Evolutionary conservation across 1,140 invertebrate species (phyloP), one percentile per base, ranked within the genome.

Genomic region (Brachionus asplanchnoidis): DNA sequence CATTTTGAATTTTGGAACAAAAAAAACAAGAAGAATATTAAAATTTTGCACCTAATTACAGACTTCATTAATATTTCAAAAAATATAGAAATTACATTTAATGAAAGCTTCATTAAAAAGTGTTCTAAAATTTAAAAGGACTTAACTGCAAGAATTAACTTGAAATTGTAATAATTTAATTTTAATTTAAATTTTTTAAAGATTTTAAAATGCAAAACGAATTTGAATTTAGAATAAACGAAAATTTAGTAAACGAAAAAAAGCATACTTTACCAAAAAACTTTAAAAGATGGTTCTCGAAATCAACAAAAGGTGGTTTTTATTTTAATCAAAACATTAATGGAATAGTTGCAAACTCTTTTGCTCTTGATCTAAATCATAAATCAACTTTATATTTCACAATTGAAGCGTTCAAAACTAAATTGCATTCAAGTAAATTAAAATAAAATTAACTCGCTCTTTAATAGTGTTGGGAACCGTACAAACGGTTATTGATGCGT

Each of bases 291-390:
- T 82, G 79, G 79, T 65, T 46, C 8, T 23, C n/a, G 8, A 82
- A 82, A 82, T 60, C 53, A 26, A 65, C 53, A 9, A 82, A 82
- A 65, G 79, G 79, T 9, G 36, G 79, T 17, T 65, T 82, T 46
- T 82, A 65, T 68, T 82, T 42, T 46, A 82, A 65, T 65, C 9
- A 82, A 12, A 42, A n/a, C 5, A 12, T 32, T 12, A n/a, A 60
- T 36, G 20, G 17, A 42, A 60, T 82, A 11, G 23, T 60, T 28
- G 32, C 50, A 23, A 82, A 82, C 20, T 82, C 79, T 14, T 82
- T 82, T 68, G 50, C 28, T 82, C 53, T 82, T 0, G 79, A 82
- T 40, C 14, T 82, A 23, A 17, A 26, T 2, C 8, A 26, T 20
- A 56, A 82, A 14, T 82, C 79, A 26, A 82, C 36, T 32, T 42